Evolutionary conservation across 2,888 invertebrate species (phyloP).

Genomic region (Torymus auratus): DNA sequence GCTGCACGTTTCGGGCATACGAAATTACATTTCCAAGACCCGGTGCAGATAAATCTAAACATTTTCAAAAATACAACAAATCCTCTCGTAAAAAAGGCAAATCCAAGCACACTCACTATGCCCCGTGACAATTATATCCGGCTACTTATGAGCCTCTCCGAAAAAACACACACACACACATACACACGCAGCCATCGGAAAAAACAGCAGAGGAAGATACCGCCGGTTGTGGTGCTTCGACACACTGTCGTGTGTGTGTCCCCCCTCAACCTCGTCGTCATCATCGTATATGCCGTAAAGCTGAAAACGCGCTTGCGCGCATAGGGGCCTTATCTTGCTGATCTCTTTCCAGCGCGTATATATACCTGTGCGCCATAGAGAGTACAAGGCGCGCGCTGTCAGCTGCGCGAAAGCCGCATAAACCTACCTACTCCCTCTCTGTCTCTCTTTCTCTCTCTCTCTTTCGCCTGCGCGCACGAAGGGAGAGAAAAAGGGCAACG

Average conservation of each 20-base stretch:
- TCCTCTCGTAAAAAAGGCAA: no score
- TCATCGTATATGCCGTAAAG: constrained; percentile 50
- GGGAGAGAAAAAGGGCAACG: constrained; percentile 24
- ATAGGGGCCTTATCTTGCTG: constrained; percentile 51
- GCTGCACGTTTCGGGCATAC: neutral
- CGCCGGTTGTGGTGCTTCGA: no score
- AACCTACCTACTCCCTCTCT: constrained; percentile 31
- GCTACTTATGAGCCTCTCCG: no score
- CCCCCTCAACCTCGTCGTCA: no score
- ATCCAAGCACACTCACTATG: no score
- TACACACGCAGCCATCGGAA: no score
- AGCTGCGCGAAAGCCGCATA: constrained; percentile 53
- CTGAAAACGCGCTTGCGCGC: constrained; percentile 49
- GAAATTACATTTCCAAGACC: neutral
- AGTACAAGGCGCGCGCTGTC: constrained; percentile 41
- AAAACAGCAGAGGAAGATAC: no score
- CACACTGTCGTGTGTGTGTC: no score
- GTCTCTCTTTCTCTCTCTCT: constrained; percentile 22
- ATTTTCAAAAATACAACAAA: no score
- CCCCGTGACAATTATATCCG: no score
- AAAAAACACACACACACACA: no score
- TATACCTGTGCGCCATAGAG: constrained; percentile 5
- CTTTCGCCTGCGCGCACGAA: neutral
- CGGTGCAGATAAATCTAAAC: neutral
- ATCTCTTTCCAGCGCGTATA: constrained; percentile 48